Base-by-base conservation (phyloP, 2,113 vertebrate genomes). In the Micronisus gabar region DNA sequence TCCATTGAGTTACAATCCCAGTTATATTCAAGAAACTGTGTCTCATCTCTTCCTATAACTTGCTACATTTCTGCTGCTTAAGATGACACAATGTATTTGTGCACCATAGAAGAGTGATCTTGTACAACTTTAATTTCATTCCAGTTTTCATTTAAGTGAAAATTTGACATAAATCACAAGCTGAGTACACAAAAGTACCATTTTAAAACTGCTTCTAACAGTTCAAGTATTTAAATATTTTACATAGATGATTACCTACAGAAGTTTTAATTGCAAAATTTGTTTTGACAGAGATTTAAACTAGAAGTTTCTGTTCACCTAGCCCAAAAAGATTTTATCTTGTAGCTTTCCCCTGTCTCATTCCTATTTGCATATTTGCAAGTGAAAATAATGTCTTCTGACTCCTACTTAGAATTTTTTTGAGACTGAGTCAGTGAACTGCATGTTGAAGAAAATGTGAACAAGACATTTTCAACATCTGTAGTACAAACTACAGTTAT, bases 341-440 rank as follows among this genome's bases (percentile, higher is more conserved):
- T 75, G 73, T 55, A 85, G 47, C 66, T n/a, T 75, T 94, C 91
- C 85, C 36, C 65, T 71, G 34, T 82, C 61, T 91, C 66, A 30
- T 61, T 95, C 73, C 48, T 89, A 89, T 90, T 91, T 96, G 93
- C 61, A 63, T 89, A 91, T 84, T 89, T 87, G 47, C 70, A 93
- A 96, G 91, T 82, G 89, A 94, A 96, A 96, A 87, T 88, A 91
- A 89, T 56, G 58, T 75, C 76, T 92, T 88, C 56, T 78, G 53
- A 89, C 90, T 96, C 87, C 90, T 94, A 95, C 91, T 96, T 62
- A 19, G 80, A 89, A 40, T 65, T 75, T 93, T 63, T 93, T 81
- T 66, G 47, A 71, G 61, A 66, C 87, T 90, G 78, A 91, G 84
- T 94, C 87, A 94, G 87, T 85, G 61, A 96, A 91, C 48, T 80